Evolutionary conservation across 2,113 vertebrate species (phyloP).

Genomic region (Arenaria interpres): DNA sequence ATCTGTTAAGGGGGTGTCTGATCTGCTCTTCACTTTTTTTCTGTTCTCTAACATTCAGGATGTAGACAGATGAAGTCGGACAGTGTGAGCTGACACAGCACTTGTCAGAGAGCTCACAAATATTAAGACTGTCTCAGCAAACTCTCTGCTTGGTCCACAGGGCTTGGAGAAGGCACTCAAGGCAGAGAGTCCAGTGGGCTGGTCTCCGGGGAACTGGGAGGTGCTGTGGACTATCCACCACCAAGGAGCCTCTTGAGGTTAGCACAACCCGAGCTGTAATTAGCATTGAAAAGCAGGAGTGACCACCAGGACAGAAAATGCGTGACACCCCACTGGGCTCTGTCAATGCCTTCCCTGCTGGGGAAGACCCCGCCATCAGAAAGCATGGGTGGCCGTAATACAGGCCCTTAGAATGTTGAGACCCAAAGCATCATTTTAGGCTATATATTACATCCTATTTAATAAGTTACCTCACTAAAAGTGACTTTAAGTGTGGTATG

Average conservation of each 20-base stretch:
- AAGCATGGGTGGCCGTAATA: not conserved
- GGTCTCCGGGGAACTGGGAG: not conserved
- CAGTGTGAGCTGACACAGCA: not conserved
- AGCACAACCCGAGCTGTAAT: not conserved
- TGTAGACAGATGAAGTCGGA: not conserved
- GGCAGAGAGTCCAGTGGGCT: not conserved
- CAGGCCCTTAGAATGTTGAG: not conserved
- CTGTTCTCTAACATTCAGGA: not conserved
- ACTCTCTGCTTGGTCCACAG: not conserved
- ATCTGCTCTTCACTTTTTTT: not conserved
- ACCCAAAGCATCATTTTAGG: not conserved
- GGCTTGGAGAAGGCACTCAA: not conserved
- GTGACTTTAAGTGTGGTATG: not conserved
- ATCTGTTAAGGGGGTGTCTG: not conserved
- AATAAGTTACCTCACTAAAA: not conserved
- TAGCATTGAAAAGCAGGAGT: not conserved
- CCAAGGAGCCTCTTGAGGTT: not conserved
- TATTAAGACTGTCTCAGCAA: not conserved
- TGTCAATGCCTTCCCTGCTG: not conserved
- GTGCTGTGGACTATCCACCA: not conserved
- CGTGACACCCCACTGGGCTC: not conserved
- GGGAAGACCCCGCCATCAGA: not conserved
- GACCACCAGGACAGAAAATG: not conserved
- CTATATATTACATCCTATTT: not conserved
- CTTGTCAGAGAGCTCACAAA: not conserved